Evolutionary conservation across 2,113 vertebrate species (phyloP).

Genomic region (Orthonyx spaldingii): DNA sequence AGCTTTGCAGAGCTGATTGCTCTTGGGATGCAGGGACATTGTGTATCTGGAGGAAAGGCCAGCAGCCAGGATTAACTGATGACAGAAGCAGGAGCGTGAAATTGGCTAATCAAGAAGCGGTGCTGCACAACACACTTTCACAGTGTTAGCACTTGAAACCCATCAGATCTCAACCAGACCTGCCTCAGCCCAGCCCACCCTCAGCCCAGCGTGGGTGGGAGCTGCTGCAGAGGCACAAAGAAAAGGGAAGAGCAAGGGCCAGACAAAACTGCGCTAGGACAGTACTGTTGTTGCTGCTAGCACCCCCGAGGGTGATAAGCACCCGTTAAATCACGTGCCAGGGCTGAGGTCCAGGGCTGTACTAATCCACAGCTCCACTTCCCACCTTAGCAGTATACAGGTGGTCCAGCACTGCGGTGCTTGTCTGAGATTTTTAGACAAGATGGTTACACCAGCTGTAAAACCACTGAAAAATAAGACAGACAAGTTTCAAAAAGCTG

Average conservation of each 20-base stretch:
- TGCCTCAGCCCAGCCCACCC: neutral
- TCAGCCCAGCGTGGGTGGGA: neutral
- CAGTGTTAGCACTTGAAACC: neutral
- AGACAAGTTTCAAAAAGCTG: neutral
- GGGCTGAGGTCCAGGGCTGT: neutral
- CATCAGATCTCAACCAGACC: neutral
- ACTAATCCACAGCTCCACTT: neutral
- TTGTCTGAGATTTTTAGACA: neutral
- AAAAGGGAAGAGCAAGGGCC: neutral
- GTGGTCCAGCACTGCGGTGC: neutral
- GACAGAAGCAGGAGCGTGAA: neutral
- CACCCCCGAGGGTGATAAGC: neutral
- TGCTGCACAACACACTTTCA: neutral
- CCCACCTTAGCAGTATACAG: accelerated
- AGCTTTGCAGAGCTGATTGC: neutral
- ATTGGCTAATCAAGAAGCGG: conserved; percentile 1
- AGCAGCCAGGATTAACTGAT: conserved; percentile 8
- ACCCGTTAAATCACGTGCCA: neutral
- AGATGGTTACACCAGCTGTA: neutral
- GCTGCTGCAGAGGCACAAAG: neutral
- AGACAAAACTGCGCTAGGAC: neutral
- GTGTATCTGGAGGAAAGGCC: conserved; percentile 24
- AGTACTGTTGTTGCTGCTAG: accelerated
- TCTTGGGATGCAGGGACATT: neutral
- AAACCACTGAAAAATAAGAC: neutral